Conservation (phyloP, 2,888 invertebrate genomes). For the Leptarthrus brevirostris region DNA sequence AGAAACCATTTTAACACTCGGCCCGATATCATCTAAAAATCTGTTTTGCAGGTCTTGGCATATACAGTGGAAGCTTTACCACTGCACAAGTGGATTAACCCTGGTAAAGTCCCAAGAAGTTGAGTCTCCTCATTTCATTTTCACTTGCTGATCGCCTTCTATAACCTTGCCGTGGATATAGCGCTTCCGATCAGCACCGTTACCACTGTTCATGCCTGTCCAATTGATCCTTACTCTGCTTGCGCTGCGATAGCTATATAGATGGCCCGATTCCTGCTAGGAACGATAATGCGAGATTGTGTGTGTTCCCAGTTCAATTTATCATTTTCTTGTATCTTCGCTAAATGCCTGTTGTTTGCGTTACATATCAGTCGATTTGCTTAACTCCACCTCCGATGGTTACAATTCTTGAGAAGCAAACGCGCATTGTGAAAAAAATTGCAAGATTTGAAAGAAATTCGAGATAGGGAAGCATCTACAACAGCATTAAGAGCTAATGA, state of each 20-base stretch:
- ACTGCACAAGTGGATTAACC: conserved; percentile 42
- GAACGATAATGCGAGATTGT: conserved; percentile 25
- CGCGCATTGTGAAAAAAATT: conserved; percentile 10
- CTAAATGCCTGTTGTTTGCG: conserved; percentile 54
- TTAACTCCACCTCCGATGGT: conserved; percentile 27
- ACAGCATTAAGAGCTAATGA: neutral
- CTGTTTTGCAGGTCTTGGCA: neutral
- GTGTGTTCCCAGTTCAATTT: conserved; percentile 50
- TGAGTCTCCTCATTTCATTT: conserved; percentile 25
- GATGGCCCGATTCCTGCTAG: conserved; percentile 2
- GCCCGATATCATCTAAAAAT: conserved; percentile 35
- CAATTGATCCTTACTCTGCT: conserved; percentile 50
- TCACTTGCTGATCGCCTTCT: conserved; percentile 15
- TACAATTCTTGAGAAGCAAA: neutral
- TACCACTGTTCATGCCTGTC: conserved; percentile 47
- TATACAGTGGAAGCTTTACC: neutral
- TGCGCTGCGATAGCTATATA: neutral
- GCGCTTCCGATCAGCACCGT: conserved; percentile 50
- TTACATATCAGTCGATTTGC: conserved; percentile 54
- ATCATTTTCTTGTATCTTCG: conserved; percentile 54
- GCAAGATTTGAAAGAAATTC: conserved; percentile 13
- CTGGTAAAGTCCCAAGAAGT: neutral
- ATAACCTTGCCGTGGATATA: conserved; percentile 41
- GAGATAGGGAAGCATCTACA: conserved; percentile 22
- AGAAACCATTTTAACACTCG: conserved; percentile 55